Base-by-base conservation (phyloP, 1,140 invertebrate species). In the Pentalonia nigronervosa region DNA sequence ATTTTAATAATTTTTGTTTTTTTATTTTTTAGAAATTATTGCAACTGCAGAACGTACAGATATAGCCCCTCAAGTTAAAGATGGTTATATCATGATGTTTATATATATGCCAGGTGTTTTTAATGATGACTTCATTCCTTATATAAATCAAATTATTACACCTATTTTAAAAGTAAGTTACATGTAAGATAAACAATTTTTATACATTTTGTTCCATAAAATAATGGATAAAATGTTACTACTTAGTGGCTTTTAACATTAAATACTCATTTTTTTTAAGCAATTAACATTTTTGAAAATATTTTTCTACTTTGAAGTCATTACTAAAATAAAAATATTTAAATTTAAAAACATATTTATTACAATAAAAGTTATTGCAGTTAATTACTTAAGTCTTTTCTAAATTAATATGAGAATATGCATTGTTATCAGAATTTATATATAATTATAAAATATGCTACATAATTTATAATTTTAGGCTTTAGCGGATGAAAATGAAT, bases 71-170 rank as follows among this genome's bases (percentile, higher is more conserved):
- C 98, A 99, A 95, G 99, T 99, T 0, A 98, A 99, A 94, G 99
- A 99, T 96, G 99, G 99, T 48, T 99, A 99, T 95, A 99, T 99
- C 88, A 99, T 99, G 98, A 99, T 99, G 98, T 99, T 99, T 95
- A 99, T 99, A 95, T 99, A 99, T 95, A 98, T 99, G 97, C 99
- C 99, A 1, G 97, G 97, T 94, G 98, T 99, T 2, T 99, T 99
- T 95, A 98, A 98, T 6, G 97, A 97, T 89, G 98, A 99, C 94
- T 99, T 99, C 95, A 98, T 98, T 14, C 97, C 98, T 1, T 99
- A 99, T 95, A 99, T 99, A 94, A 98, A 98, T 0, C 98, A 98
- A 95, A 99, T 99, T 94, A 99, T 99, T 94, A 99, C 98, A 95
- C 99, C 99, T 1, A 99, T 99, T 94, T 95, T 99, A 23, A 98